Percentiles rank a stretch among this genome's conserved stretches.
phyloP scores from a whole-genome alignment of 2,797 vertebrate species.

The Cetoscarus ocellatus region DNA sequence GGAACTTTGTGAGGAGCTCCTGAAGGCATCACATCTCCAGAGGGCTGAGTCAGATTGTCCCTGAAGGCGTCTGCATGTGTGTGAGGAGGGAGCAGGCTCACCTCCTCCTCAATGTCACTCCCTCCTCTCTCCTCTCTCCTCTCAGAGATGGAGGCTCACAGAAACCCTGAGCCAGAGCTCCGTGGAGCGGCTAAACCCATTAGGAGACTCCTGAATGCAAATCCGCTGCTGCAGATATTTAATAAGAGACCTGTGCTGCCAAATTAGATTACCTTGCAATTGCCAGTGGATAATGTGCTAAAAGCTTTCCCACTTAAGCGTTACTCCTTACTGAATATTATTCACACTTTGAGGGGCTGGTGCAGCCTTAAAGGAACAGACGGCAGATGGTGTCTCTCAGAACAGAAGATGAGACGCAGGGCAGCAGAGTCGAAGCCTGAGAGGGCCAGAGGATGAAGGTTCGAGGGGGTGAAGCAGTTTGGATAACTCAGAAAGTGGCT shows the following conservation, averaged over 20 bases:
- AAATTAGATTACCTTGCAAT: slow-evolving; percentile 92
- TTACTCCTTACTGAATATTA: slow-evolving; percentile 91
- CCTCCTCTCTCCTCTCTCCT: slow-evolving; percentile 56
- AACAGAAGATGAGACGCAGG: slow-evolving; percentile 30
- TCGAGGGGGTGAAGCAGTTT: not conserved
- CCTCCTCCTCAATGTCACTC: slow-evolving; percentile 89
- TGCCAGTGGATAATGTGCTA: slow-evolving; percentile 95
- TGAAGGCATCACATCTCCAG: slow-evolving; percentile 43
- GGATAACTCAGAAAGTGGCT: not conserved
- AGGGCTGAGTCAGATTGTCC: slow-evolving; percentile 55
- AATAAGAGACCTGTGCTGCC: slow-evolving; percentile 88
- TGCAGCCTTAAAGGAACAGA: slow-evolving; percentile 75
- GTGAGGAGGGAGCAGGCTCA: slow-evolving; percentile 47
- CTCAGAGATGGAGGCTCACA: slow-evolving; percentile 65
- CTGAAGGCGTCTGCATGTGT: slow-evolving; percentile 11
- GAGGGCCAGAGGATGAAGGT: not conserved
- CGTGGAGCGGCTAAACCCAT: slow-evolving; percentile 87
- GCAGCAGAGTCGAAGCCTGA: not conserved
- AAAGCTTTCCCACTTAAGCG: slow-evolving; percentile 93
- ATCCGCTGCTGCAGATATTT: slow-evolving; percentile 89
- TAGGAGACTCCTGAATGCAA: slow-evolving; percentile 90
- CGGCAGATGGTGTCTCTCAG: slow-evolving; percentile 40
- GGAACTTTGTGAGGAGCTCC: slow-evolving; percentile 18
- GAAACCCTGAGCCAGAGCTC: slow-evolving; percentile 73
- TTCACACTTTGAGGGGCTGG: slow-evolving; percentile 90